phyloP scores from a whole-genome alignment of 2,113 vertebrate genomes.

The Elaphurus davidianus region DNA sequence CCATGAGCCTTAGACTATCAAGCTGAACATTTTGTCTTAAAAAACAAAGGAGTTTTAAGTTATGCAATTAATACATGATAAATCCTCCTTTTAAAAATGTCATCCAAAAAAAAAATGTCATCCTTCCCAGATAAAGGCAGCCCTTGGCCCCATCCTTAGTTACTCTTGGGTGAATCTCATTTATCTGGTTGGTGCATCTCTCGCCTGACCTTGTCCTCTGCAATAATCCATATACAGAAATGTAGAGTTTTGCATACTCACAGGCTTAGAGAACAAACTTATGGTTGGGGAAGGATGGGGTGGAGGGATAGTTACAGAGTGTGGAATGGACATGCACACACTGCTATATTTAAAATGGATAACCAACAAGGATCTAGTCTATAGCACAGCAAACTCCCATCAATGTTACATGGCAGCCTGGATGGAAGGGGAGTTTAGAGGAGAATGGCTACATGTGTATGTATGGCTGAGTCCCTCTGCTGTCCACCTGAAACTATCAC shows the following conservation, averaged over 20 bases:
- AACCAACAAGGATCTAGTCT: neutral
- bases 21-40: neutral
- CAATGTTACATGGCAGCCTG: neutral
- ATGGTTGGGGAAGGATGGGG: neutral
- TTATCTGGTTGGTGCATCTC: neutral
- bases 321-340: neutral
- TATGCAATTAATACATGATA: neutral
- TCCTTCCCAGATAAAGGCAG: neutral
- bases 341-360: neutral
- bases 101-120: neutral
- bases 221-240: neutral
- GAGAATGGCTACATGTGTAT: neutral
- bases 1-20: neutral
- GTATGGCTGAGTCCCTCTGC: neutral
- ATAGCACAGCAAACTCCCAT: neutral
- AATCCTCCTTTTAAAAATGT: neutral
- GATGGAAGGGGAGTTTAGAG: neutral
- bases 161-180: neutral
- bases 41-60: conserved; percentile 24
- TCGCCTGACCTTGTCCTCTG: neutral
- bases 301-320: neutral
- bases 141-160: neutral
- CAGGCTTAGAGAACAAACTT: neutral
- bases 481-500: neutral
- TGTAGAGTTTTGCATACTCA: neutral